Conservation (phyloP, 2,113 vertebrate genomes). For the Nothobranchius furzeri region DNA sequence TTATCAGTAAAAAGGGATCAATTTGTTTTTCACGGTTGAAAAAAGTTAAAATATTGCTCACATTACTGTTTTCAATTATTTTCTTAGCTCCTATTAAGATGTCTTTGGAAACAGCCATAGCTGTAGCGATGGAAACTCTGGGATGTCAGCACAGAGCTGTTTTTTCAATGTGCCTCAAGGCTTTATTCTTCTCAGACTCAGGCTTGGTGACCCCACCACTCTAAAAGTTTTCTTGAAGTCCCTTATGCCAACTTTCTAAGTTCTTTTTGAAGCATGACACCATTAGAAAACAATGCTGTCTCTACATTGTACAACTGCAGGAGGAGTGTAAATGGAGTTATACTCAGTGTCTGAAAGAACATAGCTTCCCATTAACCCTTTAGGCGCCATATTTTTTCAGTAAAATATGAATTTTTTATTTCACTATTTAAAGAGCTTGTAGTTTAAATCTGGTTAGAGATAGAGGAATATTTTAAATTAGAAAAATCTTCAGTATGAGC, state of each 20-base stretch:
- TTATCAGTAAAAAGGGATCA: neutral
- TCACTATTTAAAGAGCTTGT: too few relatives aligned
- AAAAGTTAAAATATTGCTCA: too few relatives aligned
- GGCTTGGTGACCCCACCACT: neutral
- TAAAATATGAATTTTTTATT: too few relatives aligned
- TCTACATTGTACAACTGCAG: neutral
- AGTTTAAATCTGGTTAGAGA: too few relatives aligned
- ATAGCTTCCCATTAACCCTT: too few relatives aligned
- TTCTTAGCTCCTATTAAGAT: neutral
- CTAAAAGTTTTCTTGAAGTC: neutral
- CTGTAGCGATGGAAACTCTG: neutral
- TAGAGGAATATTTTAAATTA: too few relatives aligned
- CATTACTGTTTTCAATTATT: neutral
- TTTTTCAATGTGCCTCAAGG: neutral
- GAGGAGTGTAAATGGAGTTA: neutral
- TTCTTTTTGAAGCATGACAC: neutral
- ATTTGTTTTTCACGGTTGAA: too few relatives aligned
- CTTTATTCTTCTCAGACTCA: neutral
- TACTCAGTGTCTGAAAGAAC: neutral
- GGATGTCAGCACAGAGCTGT: neutral
- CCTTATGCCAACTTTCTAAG: neutral
- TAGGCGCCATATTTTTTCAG: too few relatives aligned
- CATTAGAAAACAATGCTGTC: neutral
- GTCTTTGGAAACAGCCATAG: neutral
- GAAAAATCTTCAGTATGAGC: too few relatives aligned